Evolutionary conservation across 2,113 vertebrate species (phyloP).

Genomic region (Rhizomys pruinosus): DNA sequence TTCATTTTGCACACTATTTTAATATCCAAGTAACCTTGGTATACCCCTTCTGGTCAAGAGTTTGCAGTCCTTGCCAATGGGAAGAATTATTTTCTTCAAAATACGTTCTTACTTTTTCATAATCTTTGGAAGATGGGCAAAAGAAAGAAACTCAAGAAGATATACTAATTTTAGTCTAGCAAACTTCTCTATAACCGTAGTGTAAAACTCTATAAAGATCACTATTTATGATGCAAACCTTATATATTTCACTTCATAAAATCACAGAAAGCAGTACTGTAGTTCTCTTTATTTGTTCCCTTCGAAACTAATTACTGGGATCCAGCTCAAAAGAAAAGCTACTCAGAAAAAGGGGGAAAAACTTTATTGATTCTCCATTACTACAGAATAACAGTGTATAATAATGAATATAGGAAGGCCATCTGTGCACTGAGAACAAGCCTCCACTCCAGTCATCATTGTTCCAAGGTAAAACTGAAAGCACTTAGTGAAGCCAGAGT

Average conservation of each 20-base stretch:
- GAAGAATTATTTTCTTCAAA: neutral
- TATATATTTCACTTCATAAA: neutral
- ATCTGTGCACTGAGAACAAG: neutral
- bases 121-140: neutral
- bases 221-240: constrained; percentile 19
- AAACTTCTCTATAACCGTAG: constrained; percentile 31
- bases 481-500: constrained; percentile 25
- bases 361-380: neutral
- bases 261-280: neutral
- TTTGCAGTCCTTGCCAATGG: neutral
- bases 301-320: constrained; percentile 52
- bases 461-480: constrained; percentile 20
- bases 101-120: neutral
- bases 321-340: constrained; percentile 37
- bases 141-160: neutral
- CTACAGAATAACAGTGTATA: neutral
- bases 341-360: neutral
- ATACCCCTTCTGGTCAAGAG: neutral
- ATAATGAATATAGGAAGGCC: neutral
- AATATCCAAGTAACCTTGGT: constrained; percentile 42
- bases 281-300: constrained; percentile 21
- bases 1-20: neutral
- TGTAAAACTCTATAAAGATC: constrained; percentile 30
- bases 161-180: constrained; percentile 21
- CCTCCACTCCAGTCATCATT: neutral